Base-by-base conservation (phyloP, 1,140 invertebrate genomes). In the Nephila pilipes region DNA sequence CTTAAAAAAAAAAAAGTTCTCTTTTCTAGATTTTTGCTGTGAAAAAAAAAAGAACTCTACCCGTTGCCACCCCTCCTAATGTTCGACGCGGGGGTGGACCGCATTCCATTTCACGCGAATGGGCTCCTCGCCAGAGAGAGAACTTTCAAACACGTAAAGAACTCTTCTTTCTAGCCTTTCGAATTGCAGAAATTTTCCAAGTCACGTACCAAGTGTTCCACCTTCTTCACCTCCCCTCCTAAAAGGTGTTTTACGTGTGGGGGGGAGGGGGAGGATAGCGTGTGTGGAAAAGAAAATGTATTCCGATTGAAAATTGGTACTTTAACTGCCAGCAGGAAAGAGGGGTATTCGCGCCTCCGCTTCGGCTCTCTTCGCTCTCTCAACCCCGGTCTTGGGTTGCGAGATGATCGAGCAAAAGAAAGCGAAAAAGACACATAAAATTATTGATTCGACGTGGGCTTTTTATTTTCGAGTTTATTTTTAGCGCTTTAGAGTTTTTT, bases 251-350 rank as follows among this genome's bases (percentile, higher is more conserved):
- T 69, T 75, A 60, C 29, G 14, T 0, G 69, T 1, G 58, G 58
- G 58, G 29, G 65, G 29, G 25, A 16, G 2, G 65, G 6, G n/a
- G 29, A 18, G 29, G 69, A 36, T 1, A 75, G n/a, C n/a, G 63
- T n/a, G 63, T 65, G 63, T 75, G 69, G 63, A n/a, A 25, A 25
- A 22, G 69, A 75, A 75, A 75, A 75, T 75, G 69, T 75, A 75
- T 75, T 75, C 69, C 32, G 69, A 75, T 75, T 75, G 69, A 75
- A 75, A 75, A 75, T 75, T 75, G 69, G 69, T 75, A 32, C 69
- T 75, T 75, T 75, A 75, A 75, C 69, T 75, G 69, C 69, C 69
- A 75, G 1, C 16, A 16, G 69, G 32, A 25, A 32, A 25, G 69
- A 29, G 12, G 65, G 29, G 16, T 22, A 2, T 75, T 75, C 32